These are phyloP conservation scores for human (Homo sapiens) DNA, from an alignment of 2,113 vertebrate genomes.

Conservation along the genomic window GRCh38 chr12:4363501-4364000, in stretches of 20 bases:
- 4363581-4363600: background rate
- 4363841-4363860: background rate
- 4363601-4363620: background rate
- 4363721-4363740: background rate
- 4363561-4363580: background rate
- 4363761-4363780: background rate
- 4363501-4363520: background rate
- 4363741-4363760: background rate
- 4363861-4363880: background rate
- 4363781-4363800: background rate
- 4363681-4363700: background rate
- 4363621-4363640: background rate
- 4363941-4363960: background rate
- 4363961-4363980: background rate
- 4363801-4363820: background rate
- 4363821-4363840: background rate
- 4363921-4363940: background rate
- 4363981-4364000: background rate
- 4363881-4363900: background rate
- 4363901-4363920: background rate
- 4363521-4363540: background rate
- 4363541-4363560: background rate
- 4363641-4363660: background rate
- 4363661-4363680: background rate
- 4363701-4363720: background rate